These are phyloP conservation scores for Neoarius graeffei DNA, from an alignment of 2,113 vertebrate species.

Conservation along the genomic window DNA sequence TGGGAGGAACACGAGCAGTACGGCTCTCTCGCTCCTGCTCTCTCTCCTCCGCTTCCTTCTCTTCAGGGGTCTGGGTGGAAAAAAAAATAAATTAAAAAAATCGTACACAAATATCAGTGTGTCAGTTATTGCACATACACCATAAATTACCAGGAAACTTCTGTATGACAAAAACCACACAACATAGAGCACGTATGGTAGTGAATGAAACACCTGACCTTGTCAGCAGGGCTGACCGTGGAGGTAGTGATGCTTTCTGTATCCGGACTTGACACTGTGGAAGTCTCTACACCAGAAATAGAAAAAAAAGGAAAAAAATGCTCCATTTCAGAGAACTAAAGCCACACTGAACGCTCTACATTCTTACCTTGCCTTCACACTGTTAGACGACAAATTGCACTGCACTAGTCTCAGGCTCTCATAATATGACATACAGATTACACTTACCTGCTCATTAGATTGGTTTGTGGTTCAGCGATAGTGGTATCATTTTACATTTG, in stretches of 20 bases:
- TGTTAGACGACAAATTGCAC: not conserved
- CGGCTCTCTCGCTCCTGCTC: slow-evolving; percentile 73
- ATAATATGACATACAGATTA: not conserved
- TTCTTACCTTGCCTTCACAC: not conserved
- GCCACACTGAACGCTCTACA: not conserved
- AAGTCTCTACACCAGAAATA: slow-evolving; percentile 58
- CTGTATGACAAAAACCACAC: not conserved
- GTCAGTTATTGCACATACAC: not conserved
- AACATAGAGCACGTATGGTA: not conserved
- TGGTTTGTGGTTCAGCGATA: not conserved
- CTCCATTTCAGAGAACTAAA: not conserved
- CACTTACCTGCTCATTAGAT: not conserved
- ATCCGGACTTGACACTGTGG: slow-evolving; percentile 66
- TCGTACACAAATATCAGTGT: not conserved
- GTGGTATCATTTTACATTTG: not conserved
- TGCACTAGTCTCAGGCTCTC: not conserved
- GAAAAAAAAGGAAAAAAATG: not conserved
- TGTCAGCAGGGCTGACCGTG: slow-evolving; percentile 60
- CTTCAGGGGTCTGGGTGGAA: slow-evolving; percentile 63
- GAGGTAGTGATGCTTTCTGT: slow-evolving; percentile 62
- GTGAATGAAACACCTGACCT: slow-evolving; percentile 53
- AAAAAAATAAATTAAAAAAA: not conserved
- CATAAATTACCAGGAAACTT: not conserved
- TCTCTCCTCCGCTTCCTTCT: slow-evolving; percentile 67
- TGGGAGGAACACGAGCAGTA: slow-evolving; percentile 80